Conservation (phyloP, 2,888 invertebrate species). For the Coronaproctus castanopsis region DNA sequence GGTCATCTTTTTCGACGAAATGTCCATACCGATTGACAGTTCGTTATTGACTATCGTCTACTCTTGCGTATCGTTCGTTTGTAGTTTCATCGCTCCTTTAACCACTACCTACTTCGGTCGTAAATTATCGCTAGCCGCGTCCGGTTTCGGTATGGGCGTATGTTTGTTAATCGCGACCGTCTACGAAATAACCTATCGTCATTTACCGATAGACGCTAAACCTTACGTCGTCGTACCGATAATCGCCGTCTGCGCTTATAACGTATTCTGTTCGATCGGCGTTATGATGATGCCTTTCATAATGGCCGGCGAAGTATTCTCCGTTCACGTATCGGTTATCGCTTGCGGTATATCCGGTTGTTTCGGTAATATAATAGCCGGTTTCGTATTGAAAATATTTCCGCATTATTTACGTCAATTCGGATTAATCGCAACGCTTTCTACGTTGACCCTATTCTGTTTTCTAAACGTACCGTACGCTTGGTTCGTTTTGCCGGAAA, state of each 20-base stretch:
- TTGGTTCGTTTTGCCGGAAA: conserved; percentile 13
- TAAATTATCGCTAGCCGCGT: background rate
- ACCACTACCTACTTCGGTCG: conserved; percentile 1
- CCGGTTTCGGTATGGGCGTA: conserved; percentile 1
- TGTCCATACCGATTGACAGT: conserved; percentile 3
- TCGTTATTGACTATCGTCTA: background rate
- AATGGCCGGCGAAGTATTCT: conserved; percentile 14
- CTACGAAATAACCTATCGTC: conserved; percentile 1
- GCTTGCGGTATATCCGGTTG: background rate
- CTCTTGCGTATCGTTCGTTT: background rate
- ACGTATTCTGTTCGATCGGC: conserved; percentile 9
- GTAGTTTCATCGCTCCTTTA: conserved; percentile 6
- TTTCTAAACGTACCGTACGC: conserved; percentile 1
- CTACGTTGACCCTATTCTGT: conserved; percentile 1
- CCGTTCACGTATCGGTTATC: conserved; percentile 11
- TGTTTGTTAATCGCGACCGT: background rate
- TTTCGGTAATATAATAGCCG: background rate
- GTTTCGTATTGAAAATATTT: conserved; percentile 11
- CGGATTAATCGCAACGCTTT: conserved; percentile 5
- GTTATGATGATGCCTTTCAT: conserved; percentile 12
- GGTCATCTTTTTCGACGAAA: background rate
- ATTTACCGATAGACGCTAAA: background rate
- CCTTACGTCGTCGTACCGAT: conserved; percentile 1
- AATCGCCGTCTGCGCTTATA: conserved; percentile 6
- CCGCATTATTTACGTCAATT: conserved; percentile 3